phyloP scores from a whole-genome alignment of 2,797 vertebrate genomes.

The Eulemur rubriventer region DNA sequence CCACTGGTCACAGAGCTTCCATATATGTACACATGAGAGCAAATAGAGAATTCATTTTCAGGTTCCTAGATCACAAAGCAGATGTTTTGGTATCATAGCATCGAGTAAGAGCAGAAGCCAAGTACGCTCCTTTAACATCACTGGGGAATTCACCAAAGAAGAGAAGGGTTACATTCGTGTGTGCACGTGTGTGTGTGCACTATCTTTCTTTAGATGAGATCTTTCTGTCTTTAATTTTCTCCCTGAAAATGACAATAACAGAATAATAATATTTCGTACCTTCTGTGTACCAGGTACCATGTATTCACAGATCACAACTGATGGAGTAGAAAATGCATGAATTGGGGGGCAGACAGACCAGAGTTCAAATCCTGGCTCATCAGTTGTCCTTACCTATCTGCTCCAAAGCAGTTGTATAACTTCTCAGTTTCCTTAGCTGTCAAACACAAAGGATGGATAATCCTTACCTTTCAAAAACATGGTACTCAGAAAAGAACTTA shows the following conservation, averaged over 20 bases:
- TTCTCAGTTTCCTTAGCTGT: neutral
- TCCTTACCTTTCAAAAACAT: neutral
- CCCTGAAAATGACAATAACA: neutral
- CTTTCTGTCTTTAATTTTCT: neutral
- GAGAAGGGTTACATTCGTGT: too few species aligned
- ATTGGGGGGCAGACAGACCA: fast-evolving
- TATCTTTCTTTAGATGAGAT: neutral
- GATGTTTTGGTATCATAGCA: neutral
- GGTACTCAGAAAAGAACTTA: neutral
- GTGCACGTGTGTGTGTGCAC: neutral
- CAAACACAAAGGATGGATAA: neutral
- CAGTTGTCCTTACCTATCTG: too few species aligned
- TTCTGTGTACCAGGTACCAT: neutral
- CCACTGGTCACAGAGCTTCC: neutral
- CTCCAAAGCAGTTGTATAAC: neutral
- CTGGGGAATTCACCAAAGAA: neutral
- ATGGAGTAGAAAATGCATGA: fast-evolving
- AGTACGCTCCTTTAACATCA: neutral
- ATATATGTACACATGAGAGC: neutral
- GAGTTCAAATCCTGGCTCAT: neutral
- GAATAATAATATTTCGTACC: neutral
- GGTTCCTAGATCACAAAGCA: neutral
- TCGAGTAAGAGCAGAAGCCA: neutral
- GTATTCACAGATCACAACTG: neutral
- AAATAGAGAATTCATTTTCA: neutral